phyloP scores from a whole-genome alignment of 2,888 invertebrate species.

The Glyphotaelius pellucidus region DNA sequence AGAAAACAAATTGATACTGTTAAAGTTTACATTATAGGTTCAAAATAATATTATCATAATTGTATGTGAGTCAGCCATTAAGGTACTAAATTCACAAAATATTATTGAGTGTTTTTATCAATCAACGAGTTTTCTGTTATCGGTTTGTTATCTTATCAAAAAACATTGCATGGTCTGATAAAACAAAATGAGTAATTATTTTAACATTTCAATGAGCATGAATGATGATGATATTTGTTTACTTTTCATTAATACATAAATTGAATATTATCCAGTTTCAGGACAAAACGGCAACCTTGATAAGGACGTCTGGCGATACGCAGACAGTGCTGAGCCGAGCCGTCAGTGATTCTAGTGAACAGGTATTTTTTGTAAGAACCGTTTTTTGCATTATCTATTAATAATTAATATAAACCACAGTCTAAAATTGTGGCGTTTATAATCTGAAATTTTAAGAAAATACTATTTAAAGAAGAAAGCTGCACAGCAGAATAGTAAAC shows the following conservation, averaged over 20 bases:
- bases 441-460: background rate
- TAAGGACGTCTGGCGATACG: slow-evolving; percentile 56
- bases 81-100: background rate
- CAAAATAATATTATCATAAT: background rate
- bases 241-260: background rate
- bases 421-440: background rate
- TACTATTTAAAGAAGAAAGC: background rate
- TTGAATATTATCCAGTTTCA: slow-evolving; percentile 71
- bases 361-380: slow-evolving; percentile 51
- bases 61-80: background rate
- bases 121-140: background rate
- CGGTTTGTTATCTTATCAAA: slow-evolving; percentile 11
- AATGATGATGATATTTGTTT: background rate
- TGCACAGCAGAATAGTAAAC: background rate
- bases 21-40: background rate
- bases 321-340: slow-evolving; percentile 59
- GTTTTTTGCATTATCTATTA: background rate
- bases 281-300: slow-evolving; percentile 67
- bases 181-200: background rate
- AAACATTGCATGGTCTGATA: too few species aligned
- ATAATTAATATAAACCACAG: background rate
- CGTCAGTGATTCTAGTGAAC: slow-evolving; percentile 55
- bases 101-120: background rate
- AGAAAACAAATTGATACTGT: background rate
- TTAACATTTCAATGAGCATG: background rate